Percentiles rank a stretch among this genome's conserved stretches.
Evolutionary conservation across 2,113 vertebrate genomes (phyloP).

Genomic region (Pterocles burchelli): DNA sequence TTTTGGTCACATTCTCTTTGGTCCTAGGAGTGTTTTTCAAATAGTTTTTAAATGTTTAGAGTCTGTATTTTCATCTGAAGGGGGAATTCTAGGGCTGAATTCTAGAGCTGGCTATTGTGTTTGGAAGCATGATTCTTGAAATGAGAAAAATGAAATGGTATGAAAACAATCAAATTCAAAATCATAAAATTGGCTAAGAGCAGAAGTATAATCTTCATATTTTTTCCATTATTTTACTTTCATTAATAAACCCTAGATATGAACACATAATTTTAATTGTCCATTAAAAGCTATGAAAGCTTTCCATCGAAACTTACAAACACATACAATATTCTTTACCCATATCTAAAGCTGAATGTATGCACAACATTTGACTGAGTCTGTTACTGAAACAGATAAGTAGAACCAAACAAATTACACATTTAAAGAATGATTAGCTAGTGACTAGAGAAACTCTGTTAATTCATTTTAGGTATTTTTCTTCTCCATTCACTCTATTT

Average conservation of each 20-base stretch:
- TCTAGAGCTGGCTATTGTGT: background rate
- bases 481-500: background rate
- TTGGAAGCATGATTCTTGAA: background rate
- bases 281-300: background rate
- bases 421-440: background rate
- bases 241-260: background rate
- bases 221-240: background rate
- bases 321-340: background rate
- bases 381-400: background rate
- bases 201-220: background rate
- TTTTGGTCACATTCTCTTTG: background rate
- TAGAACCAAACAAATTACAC: background rate
- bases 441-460: background rate
- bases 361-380: background rate
- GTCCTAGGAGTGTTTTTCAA: background rate
- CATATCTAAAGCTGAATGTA: background rate
- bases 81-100: background rate
- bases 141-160: background rate
- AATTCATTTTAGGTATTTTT: background rate
- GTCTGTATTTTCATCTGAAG: background rate
- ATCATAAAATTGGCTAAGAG: background rate
- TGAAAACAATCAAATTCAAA: background rate
- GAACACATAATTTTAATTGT: background rate
- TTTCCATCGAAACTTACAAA: background rate
- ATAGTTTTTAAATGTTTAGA: background rate